A percentile compares a stretch with the other conserved stretches of the same genome.
These are phyloP conservation scores for Archivesica marissinica DNA, from an alignment of 1,140 invertebrate species.

Conservation along the genomic window DNA sequence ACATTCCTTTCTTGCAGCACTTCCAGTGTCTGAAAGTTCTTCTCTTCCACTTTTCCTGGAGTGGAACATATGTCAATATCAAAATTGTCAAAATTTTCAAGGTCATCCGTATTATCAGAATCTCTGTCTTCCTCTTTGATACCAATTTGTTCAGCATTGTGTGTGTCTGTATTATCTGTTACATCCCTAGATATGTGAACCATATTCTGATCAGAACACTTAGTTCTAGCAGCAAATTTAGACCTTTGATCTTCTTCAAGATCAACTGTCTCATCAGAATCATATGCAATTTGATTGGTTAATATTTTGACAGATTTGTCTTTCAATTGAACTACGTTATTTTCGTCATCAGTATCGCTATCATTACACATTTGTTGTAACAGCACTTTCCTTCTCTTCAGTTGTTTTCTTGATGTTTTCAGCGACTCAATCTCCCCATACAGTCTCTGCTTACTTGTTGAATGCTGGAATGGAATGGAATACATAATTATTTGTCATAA, in stretches of 20 bases:
- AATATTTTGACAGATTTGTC: neutral
- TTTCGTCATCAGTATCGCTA: neutral
- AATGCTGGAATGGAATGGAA: neutral
- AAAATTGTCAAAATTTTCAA: slow-evolving; percentile 68
- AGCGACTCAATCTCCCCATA: neutral
- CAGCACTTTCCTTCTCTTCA: neutral
- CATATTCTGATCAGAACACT: neutral
- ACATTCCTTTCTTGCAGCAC: neutral
- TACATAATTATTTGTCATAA: neutral
- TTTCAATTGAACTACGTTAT: neutral
- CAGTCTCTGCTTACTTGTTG: neutral
- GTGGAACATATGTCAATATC: slow-evolving; percentile 45
- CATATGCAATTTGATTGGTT: slow-evolving; percentile 9
- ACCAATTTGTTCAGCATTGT: neutral
- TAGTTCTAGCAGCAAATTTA: neutral
- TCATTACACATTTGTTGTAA: neutral
- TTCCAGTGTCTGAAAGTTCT: neutral
- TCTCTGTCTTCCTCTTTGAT: slow-evolving; percentile 39
- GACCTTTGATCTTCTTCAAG: slow-evolving; percentile 5
- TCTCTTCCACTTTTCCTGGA: neutral
- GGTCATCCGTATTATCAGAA: slow-evolving; percentile 65
- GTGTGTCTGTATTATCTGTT: neutral
- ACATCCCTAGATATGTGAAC: neutral
- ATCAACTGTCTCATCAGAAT: slow-evolving; percentile 28
- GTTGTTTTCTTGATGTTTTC: neutral